phyloP scores from a whole-genome alignment of 1,140 invertebrate species.

The Leptinotarsa lineolata region DNA sequence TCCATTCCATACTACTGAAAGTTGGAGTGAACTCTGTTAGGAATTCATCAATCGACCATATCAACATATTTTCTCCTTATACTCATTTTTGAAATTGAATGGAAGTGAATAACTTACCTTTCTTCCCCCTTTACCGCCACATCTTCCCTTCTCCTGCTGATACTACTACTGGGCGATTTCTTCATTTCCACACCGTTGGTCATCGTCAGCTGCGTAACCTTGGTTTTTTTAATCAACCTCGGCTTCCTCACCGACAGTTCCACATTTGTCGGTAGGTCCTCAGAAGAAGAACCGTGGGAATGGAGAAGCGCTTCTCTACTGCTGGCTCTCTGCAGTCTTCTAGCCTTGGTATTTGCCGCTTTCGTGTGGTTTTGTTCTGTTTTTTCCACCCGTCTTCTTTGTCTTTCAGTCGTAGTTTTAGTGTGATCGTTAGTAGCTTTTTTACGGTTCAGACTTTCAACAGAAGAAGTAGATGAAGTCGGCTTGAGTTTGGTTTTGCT shows the following conservation, averaged over 20 bases:
- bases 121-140: slow-evolving; percentile 36
- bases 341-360: slow-evolving; percentile 51
- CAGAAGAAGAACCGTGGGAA: slow-evolving; percentile 59
- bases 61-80: not conserved
- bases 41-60: not conserved
- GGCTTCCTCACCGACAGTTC: slow-evolving; percentile 52
- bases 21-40: no score
- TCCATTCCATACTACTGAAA: no score
- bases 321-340: slow-evolving; percentile 58
- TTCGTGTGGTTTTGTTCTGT: slow-evolving; percentile 23
- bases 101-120: slow-evolving; percentile 27
- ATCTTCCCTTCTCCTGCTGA: slow-evolving; percentile 37
- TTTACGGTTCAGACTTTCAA: slow-evolving; percentile 54
- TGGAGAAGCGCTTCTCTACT: slow-evolving; percentile 58
- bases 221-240: slow-evolving; percentile 48
- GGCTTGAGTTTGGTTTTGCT: slow-evolving; percentile 41
- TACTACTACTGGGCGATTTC: slow-evolving; percentile 38
- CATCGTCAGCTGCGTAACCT: slow-evolving; percentile 45
- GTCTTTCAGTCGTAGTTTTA: slow-evolving; percentile 15
- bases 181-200: slow-evolving; percentile 48
- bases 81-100: not conserved
- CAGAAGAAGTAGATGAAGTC: slow-evolving; percentile 56
- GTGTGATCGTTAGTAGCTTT: slow-evolving; percentile 8
- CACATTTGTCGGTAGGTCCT: slow-evolving; percentile 55
- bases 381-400: slow-evolving; percentile 17